Percentiles rank a stretch among this genome's conserved stretches.
phyloP scores from a whole-genome alignment of 2,113 vertebrate species.

The Pandion haliaetus region DNA sequence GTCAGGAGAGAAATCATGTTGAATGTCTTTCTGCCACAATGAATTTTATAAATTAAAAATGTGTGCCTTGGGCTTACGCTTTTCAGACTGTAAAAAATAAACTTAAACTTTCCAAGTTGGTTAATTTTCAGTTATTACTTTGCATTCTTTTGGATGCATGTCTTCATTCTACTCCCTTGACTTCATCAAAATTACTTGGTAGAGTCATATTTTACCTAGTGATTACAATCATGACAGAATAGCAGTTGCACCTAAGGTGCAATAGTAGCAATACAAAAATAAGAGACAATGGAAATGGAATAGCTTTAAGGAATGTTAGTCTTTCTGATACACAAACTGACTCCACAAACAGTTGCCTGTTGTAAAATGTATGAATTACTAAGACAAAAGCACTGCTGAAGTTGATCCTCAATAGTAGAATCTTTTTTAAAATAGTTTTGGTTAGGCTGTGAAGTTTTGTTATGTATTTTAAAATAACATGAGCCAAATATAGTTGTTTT shows the following conservation, averaged over 20 bases:
- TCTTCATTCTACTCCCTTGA: background rate
- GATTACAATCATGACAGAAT: background rate
- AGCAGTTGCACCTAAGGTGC: background rate
- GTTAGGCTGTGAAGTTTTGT: background rate
- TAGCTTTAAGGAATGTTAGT: background rate
- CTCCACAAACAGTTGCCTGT: background rate
- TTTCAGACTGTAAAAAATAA: background rate
- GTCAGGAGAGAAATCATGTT: background rate
- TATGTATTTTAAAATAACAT: background rate
- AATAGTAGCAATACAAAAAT: background rate
- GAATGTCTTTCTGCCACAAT: background rate
- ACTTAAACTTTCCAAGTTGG: background rate
- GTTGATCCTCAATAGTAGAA: background rate
- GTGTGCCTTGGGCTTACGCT: background rate
- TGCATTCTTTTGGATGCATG: background rate
- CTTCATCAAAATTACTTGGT: background rate
- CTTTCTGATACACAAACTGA: background rate
- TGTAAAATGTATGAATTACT: slow-evolving; percentile 20
- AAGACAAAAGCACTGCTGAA: background rate
- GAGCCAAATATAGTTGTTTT: background rate
- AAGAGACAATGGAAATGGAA: background rate
- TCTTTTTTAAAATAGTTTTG: background rate
- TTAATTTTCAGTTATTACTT: background rate
- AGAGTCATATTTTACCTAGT: background rate
- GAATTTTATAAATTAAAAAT: slow-evolving; percentile 59